Base-by-base conservation (phyloP, 2,113 vertebrate genomes). In the Rhinogobius similis region DNA sequence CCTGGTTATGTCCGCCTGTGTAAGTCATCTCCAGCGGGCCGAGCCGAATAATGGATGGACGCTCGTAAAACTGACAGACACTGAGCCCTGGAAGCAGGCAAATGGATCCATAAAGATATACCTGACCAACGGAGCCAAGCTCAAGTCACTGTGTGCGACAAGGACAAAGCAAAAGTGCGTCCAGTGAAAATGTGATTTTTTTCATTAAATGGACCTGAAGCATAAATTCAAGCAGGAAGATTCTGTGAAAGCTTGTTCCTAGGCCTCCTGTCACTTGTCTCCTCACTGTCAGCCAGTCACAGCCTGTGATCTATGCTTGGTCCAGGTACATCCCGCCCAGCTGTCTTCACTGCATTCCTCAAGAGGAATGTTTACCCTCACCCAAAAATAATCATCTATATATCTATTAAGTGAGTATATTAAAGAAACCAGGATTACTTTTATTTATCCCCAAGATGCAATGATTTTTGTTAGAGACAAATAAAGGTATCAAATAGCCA, bases 101-200 rank as follows among this genome's bases (percentile, higher is more conserved):
- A 59, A 59, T 59, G 16, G 26, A 59, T 59, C 27, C 27, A 59
- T 59, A 59, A 59, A 59, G 56, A 29, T 59, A 59, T 29, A 32
- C 26, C 56, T 59, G 56, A 13, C 27, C 6, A 32, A 32, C 27
- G 56, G 56, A 16, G 27, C 14, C 56, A 16, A 14, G 7, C 27
- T 18, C 27, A 1, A 27, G 56, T 32, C 27, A 59, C 13, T 29
- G 56, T 32, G 6, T 2, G 26, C 13, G 27, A 10, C 26, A 59
- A 59, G 56, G 56, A 59, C 56, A 29, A 59, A 59, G 50, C 21
- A n/a, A 5, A 10, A 52, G n/a, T 4, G 50, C 50, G 50, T 21
- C 20, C 50, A 11, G 10, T 52, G 14, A 18, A 20, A 46, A 20
- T 4, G 16, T 46, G 14, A 5, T 1, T 0, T 46, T 46, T 46